Percentiles rank a stretch among this genome's conserved stretches.
Conservation (phyloP, 2,888 invertebrate genomes). For the Drosophila neotestacea region DNA sequence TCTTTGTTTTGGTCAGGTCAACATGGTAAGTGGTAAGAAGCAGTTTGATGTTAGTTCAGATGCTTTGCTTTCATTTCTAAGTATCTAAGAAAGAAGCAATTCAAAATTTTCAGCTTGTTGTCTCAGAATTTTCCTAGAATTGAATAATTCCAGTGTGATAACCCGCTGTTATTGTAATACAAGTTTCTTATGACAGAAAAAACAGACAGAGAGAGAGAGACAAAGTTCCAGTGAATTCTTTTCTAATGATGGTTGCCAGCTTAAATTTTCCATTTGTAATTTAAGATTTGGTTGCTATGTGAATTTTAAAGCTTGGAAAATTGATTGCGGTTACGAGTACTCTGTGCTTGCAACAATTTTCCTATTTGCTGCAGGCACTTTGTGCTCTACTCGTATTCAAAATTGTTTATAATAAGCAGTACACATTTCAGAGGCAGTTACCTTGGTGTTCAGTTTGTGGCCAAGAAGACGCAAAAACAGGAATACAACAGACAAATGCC, state of each 20-base stretch:
- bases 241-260: background rate
- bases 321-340: background rate
- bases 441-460: constrained; percentile 5
- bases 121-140: background rate
- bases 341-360: constrained; percentile 8
- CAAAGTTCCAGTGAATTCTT: background rate
- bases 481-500: constrained; percentile 17
- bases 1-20: constrained; percentile 26
- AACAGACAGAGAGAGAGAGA: too few relatives aligned
- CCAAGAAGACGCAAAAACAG: background rate
- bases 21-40: constrained; percentile 9
- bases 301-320: constrained; percentile 16
- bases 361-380: constrained; percentile 25
- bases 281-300: constrained; percentile 1
- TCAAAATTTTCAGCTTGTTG: constrained; percentile 4
- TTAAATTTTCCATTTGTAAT: constrained; percentile 11
- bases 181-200: background rate
- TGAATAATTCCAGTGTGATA: background rate
- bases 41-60: constrained; percentile 18
- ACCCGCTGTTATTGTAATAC: background rate
- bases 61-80: constrained; percentile 17
- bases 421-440: constrained; percentile 28
- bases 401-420: constrained; percentile 23
- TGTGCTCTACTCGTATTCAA: constrained; percentile 19
- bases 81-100: constrained; percentile 9